Percentiles rank a stretch among this genome's conserved stretches.
Evolutionary conservation across 2,888 invertebrate genomes (phyloP).

Genomic region (Chrysolina americana): DNA sequence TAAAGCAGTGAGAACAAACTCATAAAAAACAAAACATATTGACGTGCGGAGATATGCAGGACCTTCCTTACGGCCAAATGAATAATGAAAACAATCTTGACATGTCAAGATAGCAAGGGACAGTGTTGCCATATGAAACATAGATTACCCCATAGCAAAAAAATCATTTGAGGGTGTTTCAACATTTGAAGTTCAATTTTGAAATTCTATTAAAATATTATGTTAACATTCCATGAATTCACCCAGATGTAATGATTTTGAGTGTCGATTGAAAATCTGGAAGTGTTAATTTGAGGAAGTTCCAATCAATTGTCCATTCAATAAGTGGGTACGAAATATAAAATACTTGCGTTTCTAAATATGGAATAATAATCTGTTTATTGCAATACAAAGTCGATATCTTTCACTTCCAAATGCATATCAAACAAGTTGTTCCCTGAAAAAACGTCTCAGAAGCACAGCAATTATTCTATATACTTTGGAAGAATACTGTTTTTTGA

Average conservation of each 20-base stretch:
- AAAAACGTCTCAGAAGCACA: too few relatives aligned
- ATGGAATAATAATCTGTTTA: too few relatives aligned
- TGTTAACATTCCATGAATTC: background rate
- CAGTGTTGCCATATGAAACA: conserved; percentile 9
- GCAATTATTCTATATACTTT: too few relatives aligned
- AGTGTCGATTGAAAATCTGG: background rate
- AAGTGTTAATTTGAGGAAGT: background rate
- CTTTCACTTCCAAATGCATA: too few relatives aligned
- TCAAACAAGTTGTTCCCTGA: too few relatives aligned
- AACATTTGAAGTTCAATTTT: background rate
- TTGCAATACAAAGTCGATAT: too few relatives aligned
- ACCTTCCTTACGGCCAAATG: conserved; percentile 6
- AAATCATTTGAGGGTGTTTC: conserved; percentile 14
- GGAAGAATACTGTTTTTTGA: too few relatives aligned
- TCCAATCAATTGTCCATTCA: too few relatives aligned
- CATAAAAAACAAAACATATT: background rate
- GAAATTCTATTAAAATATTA: background rate
- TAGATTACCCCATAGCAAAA: background rate
- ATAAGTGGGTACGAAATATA: too few relatives aligned
- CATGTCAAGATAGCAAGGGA: conserved; percentile 14
- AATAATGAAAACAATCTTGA: conserved; percentile 14
- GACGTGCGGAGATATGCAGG: background rate
- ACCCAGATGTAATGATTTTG: background rate
- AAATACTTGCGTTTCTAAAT: background rate
- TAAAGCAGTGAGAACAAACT: background rate